Percentiles rank a stretch among this genome's conserved stretches.
phyloP scores from a whole-genome alignment of 2,113 vertebrate species.

The Cyprinodon tularosa region DNA sequence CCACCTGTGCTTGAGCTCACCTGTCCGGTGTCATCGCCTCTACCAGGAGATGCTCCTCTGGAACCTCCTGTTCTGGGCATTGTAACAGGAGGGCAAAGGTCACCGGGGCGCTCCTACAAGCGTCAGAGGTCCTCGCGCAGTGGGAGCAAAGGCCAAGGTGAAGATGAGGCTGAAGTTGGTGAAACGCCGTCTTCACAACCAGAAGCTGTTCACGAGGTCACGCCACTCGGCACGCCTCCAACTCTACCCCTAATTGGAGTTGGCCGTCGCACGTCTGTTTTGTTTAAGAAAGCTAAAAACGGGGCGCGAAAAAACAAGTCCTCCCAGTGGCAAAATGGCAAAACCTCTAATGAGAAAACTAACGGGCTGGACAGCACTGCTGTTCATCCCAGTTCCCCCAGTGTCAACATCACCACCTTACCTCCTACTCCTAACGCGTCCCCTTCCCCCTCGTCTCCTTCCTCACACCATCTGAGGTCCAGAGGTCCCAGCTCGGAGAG shows the following conservation, averaged over 20 bases:
- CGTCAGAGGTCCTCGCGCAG: slow-evolving; percentile 80
- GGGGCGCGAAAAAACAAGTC: slow-evolving; percentile 84
- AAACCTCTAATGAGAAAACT: slow-evolving; percentile 65
- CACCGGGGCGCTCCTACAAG: slow-evolving; percentile 83
- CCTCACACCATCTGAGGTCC: slow-evolving; percentile 72
- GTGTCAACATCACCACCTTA: slow-evolving; percentile 43
- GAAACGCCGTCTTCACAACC: slow-evolving; percentile 77
- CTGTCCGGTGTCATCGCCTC: slow-evolving; percentile 87
- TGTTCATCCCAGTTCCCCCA: slow-evolving; percentile 36
- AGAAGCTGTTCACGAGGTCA: slow-evolving; percentile 78
- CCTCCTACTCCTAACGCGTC: slow-evolving; percentile 54
- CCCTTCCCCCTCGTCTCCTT: slow-evolving; percentile 58
- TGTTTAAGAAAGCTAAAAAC: slow-evolving; percentile 95
- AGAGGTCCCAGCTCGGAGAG: slow-evolving; percentile 80
- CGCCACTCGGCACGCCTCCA: slow-evolving; percentile 76
- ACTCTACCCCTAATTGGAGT: slow-evolving; percentile 78
- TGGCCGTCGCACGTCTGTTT: slow-evolving; percentile 89
- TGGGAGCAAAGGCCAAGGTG: slow-evolving; percentile 81
- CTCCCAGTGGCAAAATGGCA: slow-evolving; percentile 81
- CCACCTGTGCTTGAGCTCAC: slow-evolving; percentile 91
- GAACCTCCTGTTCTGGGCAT: slow-evolving; percentile 90
- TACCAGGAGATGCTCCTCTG: slow-evolving; percentile 88
- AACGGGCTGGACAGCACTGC: slow-evolving; percentile 63
- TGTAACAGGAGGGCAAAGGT: slow-evolving; percentile 84
- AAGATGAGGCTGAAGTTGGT: slow-evolving; percentile 71